A percentile compares a stretch with the other conserved stretches of the same genome.
Evolutionary conservation across 53 echinoderm and acorn worm species (phyloP).

Genomic region (Patiria pectinifera): DNA sequence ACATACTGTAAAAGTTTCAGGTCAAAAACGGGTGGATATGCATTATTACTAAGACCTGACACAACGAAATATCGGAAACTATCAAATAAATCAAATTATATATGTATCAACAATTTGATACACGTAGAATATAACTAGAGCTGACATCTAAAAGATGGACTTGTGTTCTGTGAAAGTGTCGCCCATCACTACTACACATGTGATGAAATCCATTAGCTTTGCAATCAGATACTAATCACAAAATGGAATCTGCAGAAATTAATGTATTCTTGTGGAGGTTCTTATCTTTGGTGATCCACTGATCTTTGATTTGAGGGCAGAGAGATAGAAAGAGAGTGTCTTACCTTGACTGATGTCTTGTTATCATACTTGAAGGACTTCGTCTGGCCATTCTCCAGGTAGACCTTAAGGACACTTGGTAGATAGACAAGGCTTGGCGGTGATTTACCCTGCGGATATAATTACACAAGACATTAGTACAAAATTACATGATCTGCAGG

Average conservation of each 20-base stretch:
- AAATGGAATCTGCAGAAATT: neutral
- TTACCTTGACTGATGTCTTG: conserved; percentile 95
- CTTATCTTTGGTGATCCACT: neutral
- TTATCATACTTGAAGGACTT: conserved; percentile 98
- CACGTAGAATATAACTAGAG: too few relatives aligned
- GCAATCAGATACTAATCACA: neutral
- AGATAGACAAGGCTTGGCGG: conserved; percentile 93
- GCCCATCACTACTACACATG: neutral
- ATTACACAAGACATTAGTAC: neutral
- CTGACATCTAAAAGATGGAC: too few relatives aligned
- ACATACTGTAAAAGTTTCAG: too few relatives aligned
- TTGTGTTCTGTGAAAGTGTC: too few relatives aligned
- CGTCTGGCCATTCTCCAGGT: conserved; percentile 97
- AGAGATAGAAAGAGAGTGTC: neutral
- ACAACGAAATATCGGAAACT: too few relatives aligned
- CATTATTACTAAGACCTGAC: too few relatives aligned
- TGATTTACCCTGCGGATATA: conserved; percentile 71
- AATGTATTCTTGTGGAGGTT: neutral
- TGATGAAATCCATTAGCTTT: neutral
- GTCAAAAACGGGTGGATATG: too few relatives aligned
- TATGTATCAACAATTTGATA: too few relatives aligned
- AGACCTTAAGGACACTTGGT: conserved; percentile 96
- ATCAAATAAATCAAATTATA: too few relatives aligned
- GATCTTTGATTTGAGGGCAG: neutral
- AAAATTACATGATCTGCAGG: neutral